These are phyloP conservation scores for Neoascia interrupta DNA, from an alignment of 2,888 invertebrate species.

Conservation along the genomic window DNA sequence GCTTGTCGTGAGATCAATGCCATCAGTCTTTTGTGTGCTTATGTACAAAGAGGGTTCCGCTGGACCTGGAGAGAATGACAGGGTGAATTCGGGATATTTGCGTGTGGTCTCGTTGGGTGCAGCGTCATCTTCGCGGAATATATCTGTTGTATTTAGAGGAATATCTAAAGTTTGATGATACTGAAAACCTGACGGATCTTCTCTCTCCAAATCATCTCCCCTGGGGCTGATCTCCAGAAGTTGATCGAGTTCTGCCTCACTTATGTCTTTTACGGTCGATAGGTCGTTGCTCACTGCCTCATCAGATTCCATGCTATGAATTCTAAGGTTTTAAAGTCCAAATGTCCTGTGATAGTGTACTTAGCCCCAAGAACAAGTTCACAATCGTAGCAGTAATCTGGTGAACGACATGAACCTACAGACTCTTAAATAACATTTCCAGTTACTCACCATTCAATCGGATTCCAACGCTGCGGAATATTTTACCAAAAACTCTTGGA, in stretches of 20 bases:
- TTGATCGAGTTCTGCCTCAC: constrained; percentile 71
- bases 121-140: neutral
- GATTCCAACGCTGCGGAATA: constrained; percentile 73
- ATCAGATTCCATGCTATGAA: constrained; percentile 77
- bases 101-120: neutral
- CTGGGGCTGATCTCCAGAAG: constrained; percentile 64
- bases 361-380: constrained; percentile 74
- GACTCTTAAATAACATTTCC: too few relatives aligned
- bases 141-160: constrained; percentile 20
- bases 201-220: neutral
- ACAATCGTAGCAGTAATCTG: constrained; percentile 75
- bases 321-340: constrained; percentile 71
- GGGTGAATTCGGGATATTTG: constrained; percentile 41
- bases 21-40: constrained; percentile 6
- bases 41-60: constrained; percentile 16
- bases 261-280: constrained; percentile 56
- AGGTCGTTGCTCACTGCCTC: constrained; percentile 62
- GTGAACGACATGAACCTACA: neutral
- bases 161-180: constrained; percentile 27
- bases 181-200: constrained; percentile 14
- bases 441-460: constrained; percentile 72
- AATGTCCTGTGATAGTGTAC: constrained; percentile 75
- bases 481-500: constrained; percentile 71
- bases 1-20: neutral
- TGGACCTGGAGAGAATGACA: constrained; percentile 24